Evolutionary conservation across 2,113 vertebrate genomes (phyloP).

Genomic region (Serranochromis macrocephalus): DNA sequence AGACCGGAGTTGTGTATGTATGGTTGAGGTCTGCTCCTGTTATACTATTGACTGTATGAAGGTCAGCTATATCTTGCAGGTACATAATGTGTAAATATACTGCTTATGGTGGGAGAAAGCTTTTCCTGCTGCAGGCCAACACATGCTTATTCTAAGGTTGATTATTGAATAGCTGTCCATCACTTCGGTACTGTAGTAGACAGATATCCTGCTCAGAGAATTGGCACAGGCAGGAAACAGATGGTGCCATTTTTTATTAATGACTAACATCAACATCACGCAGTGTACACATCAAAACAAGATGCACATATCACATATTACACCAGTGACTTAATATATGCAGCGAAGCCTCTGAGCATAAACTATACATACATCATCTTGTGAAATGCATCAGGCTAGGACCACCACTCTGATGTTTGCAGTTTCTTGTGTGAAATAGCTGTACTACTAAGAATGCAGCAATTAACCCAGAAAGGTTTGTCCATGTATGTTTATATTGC

Average conservation of each 20-base stretch:
- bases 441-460: neutral
- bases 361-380: neutral
- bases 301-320: constrained; percentile 10
- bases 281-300: constrained; percentile 44
- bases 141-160: constrained; percentile 11
- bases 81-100: constrained; percentile 10
- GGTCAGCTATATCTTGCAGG: constrained; percentile 17
- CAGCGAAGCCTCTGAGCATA: neutral
- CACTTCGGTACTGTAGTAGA: constrained; percentile 6
- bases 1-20: constrained; percentile 1
- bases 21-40: constrained; percentile 14
- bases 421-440: neutral
- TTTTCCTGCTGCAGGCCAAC: neutral
- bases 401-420: neutral
- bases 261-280: constrained; percentile 47
- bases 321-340: neutral
- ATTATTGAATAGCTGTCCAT: constrained; percentile 55
- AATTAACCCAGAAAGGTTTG: neutral
- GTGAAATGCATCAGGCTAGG: neutral
- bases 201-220: constrained; percentile 16
- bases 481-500: neutral
- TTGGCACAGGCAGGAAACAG: constrained; percentile 43
- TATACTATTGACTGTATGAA: constrained; percentile 21
- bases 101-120: neutral
- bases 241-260: constrained; percentile 61